Percentiles rank a stretch among this genome's conserved stretches.
Conservation (phyloP, 2,113 vertebrate genomes). For the Chiloscyllium plagiosum region DNA sequence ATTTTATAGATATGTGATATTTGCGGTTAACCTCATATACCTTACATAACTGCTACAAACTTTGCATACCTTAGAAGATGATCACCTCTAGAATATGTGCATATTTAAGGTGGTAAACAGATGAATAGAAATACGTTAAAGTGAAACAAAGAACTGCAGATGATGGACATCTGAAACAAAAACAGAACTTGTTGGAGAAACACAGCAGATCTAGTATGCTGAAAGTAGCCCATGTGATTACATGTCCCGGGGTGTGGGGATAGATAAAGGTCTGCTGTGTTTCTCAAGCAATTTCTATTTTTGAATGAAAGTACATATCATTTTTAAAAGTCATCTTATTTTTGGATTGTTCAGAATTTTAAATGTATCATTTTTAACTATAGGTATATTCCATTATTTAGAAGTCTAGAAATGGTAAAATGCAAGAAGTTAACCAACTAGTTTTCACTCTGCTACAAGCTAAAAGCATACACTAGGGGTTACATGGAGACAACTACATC, state of each 20-base stretch:
- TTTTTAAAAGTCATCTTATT: background rate
- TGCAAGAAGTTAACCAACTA: background rate
- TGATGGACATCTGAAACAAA: too few relatives aligned
- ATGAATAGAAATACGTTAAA: background rate
- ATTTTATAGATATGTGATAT: background rate
- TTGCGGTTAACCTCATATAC: background rate
- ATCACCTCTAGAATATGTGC: background rate
- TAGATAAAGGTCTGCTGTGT: too few relatives aligned
- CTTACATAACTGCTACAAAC: background rate
- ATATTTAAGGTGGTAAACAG: background rate
- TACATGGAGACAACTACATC: background rate
- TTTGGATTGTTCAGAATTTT: background rate
- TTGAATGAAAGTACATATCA: background rate
- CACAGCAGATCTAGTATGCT: too few relatives aligned
- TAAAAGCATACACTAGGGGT: background rate
- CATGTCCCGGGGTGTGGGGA: too few relatives aligned
- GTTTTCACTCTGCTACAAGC: background rate
- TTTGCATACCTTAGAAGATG: background rate
- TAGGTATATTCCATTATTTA: background rate
- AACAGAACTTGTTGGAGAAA: too few relatives aligned
- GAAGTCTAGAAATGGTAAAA: background rate
- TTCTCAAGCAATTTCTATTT: too few relatives aligned
- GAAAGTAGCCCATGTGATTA: too few relatives aligned
- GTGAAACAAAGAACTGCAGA: too few relatives aligned
- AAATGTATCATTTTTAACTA: background rate